Percentiles rank a stretch among this genome's conserved stretches.
Evolutionary conservation across 2,888 invertebrate genomes (phyloP).

Genomic region (Augiades crinisus): DNA sequence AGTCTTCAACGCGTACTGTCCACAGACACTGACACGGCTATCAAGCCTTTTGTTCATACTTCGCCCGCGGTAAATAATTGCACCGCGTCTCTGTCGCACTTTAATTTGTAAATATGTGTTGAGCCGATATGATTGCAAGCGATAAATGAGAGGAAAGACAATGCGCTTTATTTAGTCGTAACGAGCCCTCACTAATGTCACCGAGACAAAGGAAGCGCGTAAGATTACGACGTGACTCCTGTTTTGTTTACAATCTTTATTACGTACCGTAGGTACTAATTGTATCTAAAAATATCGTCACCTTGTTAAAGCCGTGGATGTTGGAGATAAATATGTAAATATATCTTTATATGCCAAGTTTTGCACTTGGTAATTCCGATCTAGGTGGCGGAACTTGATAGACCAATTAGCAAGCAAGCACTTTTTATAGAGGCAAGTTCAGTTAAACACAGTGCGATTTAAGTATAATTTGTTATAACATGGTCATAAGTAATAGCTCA

Average conservation of each 20-base stretch:
- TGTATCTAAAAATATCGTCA: constrained; percentile 10
- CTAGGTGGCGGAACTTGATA: too few species aligned
- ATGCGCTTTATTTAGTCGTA: constrained; percentile 21
- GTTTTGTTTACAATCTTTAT: constrained; percentile 14
- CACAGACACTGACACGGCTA: constrained; percentile 23
- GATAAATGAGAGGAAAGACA: constrained; percentile 13
- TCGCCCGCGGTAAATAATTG: constrained; percentile 29
- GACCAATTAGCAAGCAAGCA: too few species aligned
- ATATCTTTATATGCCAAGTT: too few species aligned
- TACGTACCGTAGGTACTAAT: constrained; percentile 2
- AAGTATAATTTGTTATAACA: too few species aligned
- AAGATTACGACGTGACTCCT: constrained; percentile 3
- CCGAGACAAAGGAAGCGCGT: constrained; percentile 6
- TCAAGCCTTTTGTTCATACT: constrained; percentile 36
- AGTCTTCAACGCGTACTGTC: constrained; percentile 17
- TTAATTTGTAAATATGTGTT: constrained; percentile 32
- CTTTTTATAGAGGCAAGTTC: too few species aligned
- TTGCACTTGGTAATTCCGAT: too few species aligned
- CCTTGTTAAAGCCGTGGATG: too few species aligned
- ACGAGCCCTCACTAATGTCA: constrained; percentile 7
- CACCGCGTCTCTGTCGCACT: constrained; percentile 26
- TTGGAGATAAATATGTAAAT: too few species aligned
- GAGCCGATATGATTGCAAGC: constrained; percentile 21
- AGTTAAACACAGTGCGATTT: too few species aligned
- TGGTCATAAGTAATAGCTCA: too few species aligned